Evolutionary conservation across 1,140 invertebrate genomes (phyloP), one percentile per base, ranked within the genome.

Genomic region (Procambarus virginalis): DNA sequence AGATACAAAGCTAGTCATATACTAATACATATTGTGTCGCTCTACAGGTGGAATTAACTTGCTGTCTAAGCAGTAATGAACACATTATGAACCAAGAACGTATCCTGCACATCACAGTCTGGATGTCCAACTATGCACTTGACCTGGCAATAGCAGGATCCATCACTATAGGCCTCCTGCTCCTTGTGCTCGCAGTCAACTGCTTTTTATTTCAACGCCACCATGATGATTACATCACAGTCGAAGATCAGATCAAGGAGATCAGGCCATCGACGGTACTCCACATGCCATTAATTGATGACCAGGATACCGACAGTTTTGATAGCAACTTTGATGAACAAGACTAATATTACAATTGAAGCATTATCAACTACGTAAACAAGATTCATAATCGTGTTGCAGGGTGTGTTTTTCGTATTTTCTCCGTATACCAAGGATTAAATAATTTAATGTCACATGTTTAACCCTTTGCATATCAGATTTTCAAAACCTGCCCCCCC

Each of bases 281-380:
- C 6, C 83, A 84, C 48, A 34, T 84, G 68, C 83, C 83, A 49
- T 48, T 84, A 17, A 84, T 84, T n/a, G 83, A 84, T 22, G 70
- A 84, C 48, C 55, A 68, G 46, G 83, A 84, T 75, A 58, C 46
- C 17, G 83, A 84, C 51, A 84, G 83, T 17, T 84, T 84, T 73
- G 48, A 84, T 45, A 84, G 83, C 46, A 84, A 51, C 83, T 75
- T 34, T 46, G 58, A 84, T 76, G 83, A 84, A 45, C 20, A 17
- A 75, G n/a, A 64, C 12, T 82, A 82, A 12, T n/a, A 12, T 64
- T 64, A 20, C 17, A 17, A 64, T 5, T 64, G 60, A 12, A 64
- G 14, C 17, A 17, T 4, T 17, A 20, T 64, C 12, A 2, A 10
- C 20, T 64, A 64, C 60, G 17, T 64, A 17, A 64, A 64, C 60